Evolutionary conservation across 2,113 vertebrate species (phyloP).

Genomic region (Cisticola juncidis): DNA sequence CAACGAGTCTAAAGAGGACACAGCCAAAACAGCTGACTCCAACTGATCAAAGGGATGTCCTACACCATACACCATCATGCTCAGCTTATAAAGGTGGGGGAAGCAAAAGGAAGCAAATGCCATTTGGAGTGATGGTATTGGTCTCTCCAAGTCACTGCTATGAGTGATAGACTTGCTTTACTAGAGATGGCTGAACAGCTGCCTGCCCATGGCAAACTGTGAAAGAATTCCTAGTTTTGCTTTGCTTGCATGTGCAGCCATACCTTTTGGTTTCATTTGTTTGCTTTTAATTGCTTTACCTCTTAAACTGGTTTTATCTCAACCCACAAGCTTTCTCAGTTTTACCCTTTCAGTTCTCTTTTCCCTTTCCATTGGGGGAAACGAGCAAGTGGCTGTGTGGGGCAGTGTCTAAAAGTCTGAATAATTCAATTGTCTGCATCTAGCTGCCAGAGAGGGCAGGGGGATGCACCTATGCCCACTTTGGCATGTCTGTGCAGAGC

Average conservation of each 20-base stretch:
- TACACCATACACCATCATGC: neutral
- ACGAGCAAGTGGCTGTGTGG: neutral
- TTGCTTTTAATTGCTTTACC: neutral
- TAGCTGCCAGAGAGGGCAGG: neutral
- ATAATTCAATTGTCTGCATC: neutral
- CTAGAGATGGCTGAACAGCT: neutral
- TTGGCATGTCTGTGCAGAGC: neutral
- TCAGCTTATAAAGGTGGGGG: neutral
- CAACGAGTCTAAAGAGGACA: neutral
- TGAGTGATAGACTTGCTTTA: neutral
- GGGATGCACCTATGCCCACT: neutral
- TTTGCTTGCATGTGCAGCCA: neutral
- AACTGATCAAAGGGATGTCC: accelerated
- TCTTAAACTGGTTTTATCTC: neutral
- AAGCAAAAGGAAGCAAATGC: neutral
- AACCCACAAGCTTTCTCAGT: neutral
- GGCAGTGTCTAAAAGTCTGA: neutral
- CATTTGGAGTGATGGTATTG: accelerated
- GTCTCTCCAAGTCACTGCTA: neutral
- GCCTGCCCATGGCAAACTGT: neutral
- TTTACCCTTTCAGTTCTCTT: neutral
- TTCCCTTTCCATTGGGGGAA: accelerated
- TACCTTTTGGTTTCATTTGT: neutral
- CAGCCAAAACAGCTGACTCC: neutral
- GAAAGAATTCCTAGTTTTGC: neutral